A percentile compares a stretch with the other conserved stretches of the same genome.
These are phyloP conservation scores for Oceanodroma tethys DNA, from an alignment of 2,113 vertebrate genomes.

Conservation along the genomic window DNA sequence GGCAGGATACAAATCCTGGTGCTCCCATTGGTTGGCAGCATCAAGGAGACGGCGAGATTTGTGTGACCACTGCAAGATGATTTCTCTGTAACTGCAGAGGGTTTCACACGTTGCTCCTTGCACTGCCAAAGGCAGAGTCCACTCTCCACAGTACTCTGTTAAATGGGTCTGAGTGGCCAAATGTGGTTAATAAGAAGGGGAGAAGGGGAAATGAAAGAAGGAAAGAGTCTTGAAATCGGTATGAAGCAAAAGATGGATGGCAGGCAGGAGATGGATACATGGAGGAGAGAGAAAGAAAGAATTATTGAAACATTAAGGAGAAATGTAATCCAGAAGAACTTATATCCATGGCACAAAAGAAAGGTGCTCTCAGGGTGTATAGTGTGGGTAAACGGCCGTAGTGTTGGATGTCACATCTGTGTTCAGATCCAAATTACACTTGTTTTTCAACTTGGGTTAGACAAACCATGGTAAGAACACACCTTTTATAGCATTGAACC, in stretches of 20 bases:
- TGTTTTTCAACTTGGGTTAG: background rate
- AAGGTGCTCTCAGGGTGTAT: background rate
- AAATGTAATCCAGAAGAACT: background rate
- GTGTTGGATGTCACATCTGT: background rate
- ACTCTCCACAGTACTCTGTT: background rate
- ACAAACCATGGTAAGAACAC: background rate
- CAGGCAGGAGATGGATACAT: background rate
- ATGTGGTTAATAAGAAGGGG: background rate
- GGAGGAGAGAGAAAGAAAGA: background rate
- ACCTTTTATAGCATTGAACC: background rate
- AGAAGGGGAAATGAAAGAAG: background rate
- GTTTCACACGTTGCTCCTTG: background rate
- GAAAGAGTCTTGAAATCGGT: background rate
- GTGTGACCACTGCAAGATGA: background rate
- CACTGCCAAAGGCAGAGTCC: background rate
- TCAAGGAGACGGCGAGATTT: background rate
- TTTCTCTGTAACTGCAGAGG: background rate
- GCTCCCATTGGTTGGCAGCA: slow-evolving; percentile 15
- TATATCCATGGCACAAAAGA: background rate
- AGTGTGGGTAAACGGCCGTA: background rate
- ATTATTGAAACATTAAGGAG: background rate
- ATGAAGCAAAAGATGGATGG: background rate
- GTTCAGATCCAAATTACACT: background rate
- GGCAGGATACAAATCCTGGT: slow-evolving; percentile 5
- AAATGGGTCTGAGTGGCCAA: background rate